Evolutionary conservation across 1,140 invertebrate genomes (phyloP).

Genomic region (Micrasema longulum): DNA sequence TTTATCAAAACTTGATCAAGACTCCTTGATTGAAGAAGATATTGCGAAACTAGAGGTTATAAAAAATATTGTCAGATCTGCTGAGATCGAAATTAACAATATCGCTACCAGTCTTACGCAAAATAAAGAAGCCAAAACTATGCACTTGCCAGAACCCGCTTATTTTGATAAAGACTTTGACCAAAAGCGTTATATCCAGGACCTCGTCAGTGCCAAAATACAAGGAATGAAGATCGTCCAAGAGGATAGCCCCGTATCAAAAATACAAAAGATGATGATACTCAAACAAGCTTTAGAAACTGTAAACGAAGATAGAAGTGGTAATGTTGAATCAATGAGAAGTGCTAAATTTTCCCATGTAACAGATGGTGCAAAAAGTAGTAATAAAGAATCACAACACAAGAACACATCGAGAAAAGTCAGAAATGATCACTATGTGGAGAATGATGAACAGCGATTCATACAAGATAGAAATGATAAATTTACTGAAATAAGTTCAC

Average conservation of each 20-base stretch:
- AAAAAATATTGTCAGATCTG: conserved; percentile 63
- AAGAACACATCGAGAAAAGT: not conserved
- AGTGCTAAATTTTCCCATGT: not conserved
- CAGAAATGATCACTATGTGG: not conserved
- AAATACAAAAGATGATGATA: conserved; percentile 35
- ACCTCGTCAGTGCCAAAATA: conserved; percentile 66
- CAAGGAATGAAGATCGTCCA: conserved; percentile 56
- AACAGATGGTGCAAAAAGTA: not conserved
- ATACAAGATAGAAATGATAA: not conserved
- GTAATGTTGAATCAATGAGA: not conserved
- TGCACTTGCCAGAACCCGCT: conserved; percentile 57
- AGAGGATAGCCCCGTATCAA: conserved; percentile 26
- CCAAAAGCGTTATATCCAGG: conserved; percentile 64
- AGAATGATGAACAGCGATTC: not conserved
- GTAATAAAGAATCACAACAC: not conserved
- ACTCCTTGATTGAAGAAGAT: conserved; percentile 56
- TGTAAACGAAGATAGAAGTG: conserved; percentile 17
- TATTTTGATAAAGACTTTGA: conserved; percentile 66
- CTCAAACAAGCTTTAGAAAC: conserved; percentile 24
- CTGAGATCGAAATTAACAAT: conserved; percentile 63
- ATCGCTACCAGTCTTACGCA: conserved; percentile 60
- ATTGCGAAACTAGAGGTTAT: conserved; percentile 62
- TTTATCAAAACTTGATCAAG: conserved; percentile 31
- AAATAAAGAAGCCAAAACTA: conserved; percentile 58
- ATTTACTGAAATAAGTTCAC: not conserved